phyloP scores from a whole-genome alignment of 2,113 vertebrate genomes.

The Archocentrus centrarchus region DNA sequence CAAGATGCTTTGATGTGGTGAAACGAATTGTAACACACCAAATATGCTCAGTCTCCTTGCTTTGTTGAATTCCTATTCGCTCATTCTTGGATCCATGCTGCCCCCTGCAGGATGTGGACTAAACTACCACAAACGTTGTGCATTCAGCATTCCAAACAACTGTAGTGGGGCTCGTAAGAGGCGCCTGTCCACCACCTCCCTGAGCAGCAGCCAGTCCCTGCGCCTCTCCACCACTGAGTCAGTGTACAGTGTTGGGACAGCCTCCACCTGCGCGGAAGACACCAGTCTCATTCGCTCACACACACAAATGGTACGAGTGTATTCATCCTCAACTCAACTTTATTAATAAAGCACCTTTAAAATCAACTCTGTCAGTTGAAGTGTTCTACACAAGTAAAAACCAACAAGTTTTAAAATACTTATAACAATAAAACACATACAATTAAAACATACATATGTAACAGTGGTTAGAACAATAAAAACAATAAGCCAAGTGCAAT shows the following conservation, averaged over 20 bases:
- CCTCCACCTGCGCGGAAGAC: constrained; percentile 76
- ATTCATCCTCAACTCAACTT: neutral
- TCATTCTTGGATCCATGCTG: constrained; percentile 28
- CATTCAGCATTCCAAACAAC: constrained; percentile 94
- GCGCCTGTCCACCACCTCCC: constrained; percentile 88
- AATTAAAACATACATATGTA: no score
- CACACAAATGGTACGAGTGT: constrained; percentile 75
- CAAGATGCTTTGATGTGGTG: neutral
- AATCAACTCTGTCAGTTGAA: no score
- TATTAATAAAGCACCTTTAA: no score
- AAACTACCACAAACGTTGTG: constrained; percentile 94
- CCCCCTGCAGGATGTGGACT: constrained; percentile 88
- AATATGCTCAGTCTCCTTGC: neutral
- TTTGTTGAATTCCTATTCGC: neutral
- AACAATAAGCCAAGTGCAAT: neutral
- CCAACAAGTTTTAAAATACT: no score
- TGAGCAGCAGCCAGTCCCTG: constrained; percentile 86
- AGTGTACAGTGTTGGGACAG: constrained; percentile 71
- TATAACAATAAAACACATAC: no score
- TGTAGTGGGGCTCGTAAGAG: constrained; percentile 90
- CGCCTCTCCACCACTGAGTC: constrained; percentile 87
- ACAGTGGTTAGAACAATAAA: no score
- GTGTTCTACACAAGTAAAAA: no score
- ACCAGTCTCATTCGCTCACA: constrained; percentile 77
- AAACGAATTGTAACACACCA: neutral